Base-by-base conservation (phyloP, 2,888 invertebrate genomes). In the Balanococcus diminutus region DNA sequence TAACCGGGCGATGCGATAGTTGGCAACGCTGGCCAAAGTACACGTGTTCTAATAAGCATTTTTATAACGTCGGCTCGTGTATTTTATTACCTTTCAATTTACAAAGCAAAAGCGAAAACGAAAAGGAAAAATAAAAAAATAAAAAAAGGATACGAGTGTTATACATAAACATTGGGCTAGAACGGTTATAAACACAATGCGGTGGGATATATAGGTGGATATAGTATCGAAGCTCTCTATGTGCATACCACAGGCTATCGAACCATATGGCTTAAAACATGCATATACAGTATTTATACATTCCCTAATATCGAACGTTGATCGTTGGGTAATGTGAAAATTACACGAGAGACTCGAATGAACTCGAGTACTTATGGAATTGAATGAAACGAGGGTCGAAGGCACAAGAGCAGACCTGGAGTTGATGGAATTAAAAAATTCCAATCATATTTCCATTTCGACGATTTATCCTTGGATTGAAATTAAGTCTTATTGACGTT, bases 401-500 rank as follows among this genome's bases (percentile, higher is more conserved):
- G 11, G 14, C 4, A 42, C 1, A 11, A 11, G 42, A 42, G 42
- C 14, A 42, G 42, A 42, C 14, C 9, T 8, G 19, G 28, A 67
- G 61, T 67, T 67, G 61, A 67, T 28, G 61, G 61, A 67, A 67
- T 67, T 67, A 25, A 67, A 67, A 67, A 67, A 67, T 67, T 67
- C 61, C 61, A 67, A 67, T 67, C 61, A 67, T 67, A 67, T 67
- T 67, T 67, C 61, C 28, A 67, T 67, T 67, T 67, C 28, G 61
- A 67, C 61, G 61, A 22, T n/a, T n/a, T 67, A 67, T 67, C 61
- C 61, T 67, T 67, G 61, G 28, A 67, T 67, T 67, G 61, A 67
- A 67, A 67, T 67, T 67, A 67, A 67, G 61, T 25, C 61, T 67
- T 67, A 67, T 67, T 67, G 61, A 67, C 61, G 61, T 67, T 67